A percentile compares a stretch with the other conserved stretches of the same genome.
These are phyloP conservation scores for Centruroides vittatus DNA, from an alignment of 1,140 invertebrate genomes.

Conservation along the genomic window DNA sequence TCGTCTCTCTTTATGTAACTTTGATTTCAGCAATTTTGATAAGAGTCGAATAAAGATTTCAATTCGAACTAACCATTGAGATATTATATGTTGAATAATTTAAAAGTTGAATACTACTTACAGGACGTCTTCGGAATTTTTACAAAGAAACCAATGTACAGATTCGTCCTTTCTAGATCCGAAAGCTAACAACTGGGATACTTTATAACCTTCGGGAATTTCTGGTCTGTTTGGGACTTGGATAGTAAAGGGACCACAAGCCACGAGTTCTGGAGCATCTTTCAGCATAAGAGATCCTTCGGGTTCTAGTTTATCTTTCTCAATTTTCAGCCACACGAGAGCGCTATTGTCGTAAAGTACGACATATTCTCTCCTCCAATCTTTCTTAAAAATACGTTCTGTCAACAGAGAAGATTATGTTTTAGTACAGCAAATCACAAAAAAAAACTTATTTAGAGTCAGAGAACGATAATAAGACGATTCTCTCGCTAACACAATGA, in stretches of 20 bases:
- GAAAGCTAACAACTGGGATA: slow-evolving; percentile 53
- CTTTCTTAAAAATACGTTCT: slow-evolving; percentile 57
- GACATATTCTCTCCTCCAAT: slow-evolving; percentile 65
- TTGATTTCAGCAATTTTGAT: too few relatives aligned
- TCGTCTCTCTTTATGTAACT: too few relatives aligned
- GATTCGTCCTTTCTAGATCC: slow-evolving; percentile 40
- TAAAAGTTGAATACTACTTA: slow-evolving; percentile 25
- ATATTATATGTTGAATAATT: too few relatives aligned
- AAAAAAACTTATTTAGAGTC: too few relatives aligned
- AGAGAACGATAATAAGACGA: too few relatives aligned
- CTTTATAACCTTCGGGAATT: slow-evolving; percentile 44
- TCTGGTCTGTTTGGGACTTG: slow-evolving; percentile 50
- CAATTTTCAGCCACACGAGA: slow-evolving; percentile 54
- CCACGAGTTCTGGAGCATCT: slow-evolving; percentile 58
- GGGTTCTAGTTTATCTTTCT: slow-evolving; percentile 35
- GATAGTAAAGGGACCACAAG: slow-evolving; percentile 56
- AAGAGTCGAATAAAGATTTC: too few relatives aligned
- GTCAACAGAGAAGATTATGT: slow-evolving; percentile 16
- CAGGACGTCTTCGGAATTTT: slow-evolving; percentile 49
- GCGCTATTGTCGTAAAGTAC: slow-evolving; percentile 63
- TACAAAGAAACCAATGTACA: slow-evolving; percentile 46
- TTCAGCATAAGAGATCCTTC: slow-evolving; percentile 43
- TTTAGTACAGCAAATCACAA: too few relatives aligned
- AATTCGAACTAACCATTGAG: too few relatives aligned
- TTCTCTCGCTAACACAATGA: too few relatives aligned